Conservation (phyloP, 2,113 vertebrate species). For the Plectropomus leopardus region DNA sequence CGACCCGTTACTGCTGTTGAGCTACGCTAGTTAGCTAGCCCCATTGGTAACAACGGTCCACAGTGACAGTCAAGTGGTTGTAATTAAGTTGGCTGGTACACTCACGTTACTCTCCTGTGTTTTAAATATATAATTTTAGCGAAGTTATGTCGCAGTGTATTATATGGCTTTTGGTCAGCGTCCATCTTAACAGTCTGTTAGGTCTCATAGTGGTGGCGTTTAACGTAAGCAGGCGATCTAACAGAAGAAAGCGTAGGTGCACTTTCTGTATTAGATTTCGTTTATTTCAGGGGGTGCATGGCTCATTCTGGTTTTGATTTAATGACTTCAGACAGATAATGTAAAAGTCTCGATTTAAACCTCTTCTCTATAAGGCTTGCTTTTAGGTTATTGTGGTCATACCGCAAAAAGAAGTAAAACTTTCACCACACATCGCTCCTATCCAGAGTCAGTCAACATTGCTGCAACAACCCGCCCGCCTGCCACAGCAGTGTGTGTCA, state of each 20-base stretch:
- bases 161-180: not conserved
- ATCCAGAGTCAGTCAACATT: not conserved
- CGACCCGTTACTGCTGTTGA: constrained; percentile 24
- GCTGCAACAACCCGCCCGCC: constrained; percentile 19
- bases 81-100: not conserved
- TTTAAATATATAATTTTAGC: not conserved
- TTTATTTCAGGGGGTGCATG: not conserved
- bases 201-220: not conserved
- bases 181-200: too few species aligned
- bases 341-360: too few species aligned
- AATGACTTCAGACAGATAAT: not conserved
- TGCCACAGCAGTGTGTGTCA: constrained; percentile 48
- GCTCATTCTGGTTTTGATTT: not conserved
- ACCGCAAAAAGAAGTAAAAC: not conserved
- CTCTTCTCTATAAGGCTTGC: not conserved
- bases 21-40: constrained; percentile 52
- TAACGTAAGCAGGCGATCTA: not conserved
- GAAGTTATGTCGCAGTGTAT: too few species aligned
- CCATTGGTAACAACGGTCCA: constrained; percentile 3
- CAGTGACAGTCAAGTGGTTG: constrained; percentile 1
- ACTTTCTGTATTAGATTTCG: not conserved
- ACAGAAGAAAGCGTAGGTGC: not conserved
- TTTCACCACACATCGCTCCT: not conserved
- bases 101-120: not conserved
- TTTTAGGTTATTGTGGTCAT: not conserved